Percentiles rank a stretch among this genome's conserved stretches.
Evolutionary conservation across 2,888 invertebrate species (phyloP).

Genomic region (Caenorhabditis auriculariae): DNA sequence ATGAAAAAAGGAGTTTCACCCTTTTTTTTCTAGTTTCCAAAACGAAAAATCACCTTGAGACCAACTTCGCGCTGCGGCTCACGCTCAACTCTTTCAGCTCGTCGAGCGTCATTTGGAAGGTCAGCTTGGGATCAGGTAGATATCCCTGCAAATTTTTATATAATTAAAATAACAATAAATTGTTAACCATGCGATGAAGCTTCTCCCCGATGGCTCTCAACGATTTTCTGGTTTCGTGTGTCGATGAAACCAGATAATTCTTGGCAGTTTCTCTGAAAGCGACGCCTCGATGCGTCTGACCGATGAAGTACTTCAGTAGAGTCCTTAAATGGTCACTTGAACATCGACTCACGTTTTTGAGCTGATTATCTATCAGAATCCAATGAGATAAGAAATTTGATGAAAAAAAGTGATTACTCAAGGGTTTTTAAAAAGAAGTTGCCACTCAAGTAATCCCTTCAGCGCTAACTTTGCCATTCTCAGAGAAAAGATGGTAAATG

Average conservation of each 20-base stretch:
- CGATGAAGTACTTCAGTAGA: slow-evolving; percentile 61
- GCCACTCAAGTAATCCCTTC: too few relatives aligned
- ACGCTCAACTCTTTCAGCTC: slow-evolving; percentile 62
- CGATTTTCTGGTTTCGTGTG: slow-evolving; percentile 22
- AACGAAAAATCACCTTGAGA: slow-evolving; percentile 21
- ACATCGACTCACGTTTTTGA: too few relatives aligned
- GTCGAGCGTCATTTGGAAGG: slow-evolving; percentile 64
- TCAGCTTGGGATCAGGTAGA: slow-evolving; percentile 64
- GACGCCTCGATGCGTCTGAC: slow-evolving; percentile 64
- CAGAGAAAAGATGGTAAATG: too few relatives aligned
- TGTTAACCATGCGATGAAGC: slow-evolving; percentile 25
- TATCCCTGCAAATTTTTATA: slow-evolving; percentile 55
- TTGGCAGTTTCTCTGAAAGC: slow-evolving; percentile 64
- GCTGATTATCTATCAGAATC: too few relatives aligned
- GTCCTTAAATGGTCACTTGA: slow-evolving; percentile 1
- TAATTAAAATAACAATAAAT: not conserved
- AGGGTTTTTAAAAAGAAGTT: too few relatives aligned
- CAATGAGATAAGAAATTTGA: too few relatives aligned
- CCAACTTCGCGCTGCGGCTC: slow-evolving; percentile 30
- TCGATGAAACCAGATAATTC: slow-evolving; percentile 38
- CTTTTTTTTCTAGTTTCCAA: not conserved
- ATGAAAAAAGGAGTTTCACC: slow-evolving; percentile 6
- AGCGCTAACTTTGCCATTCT: too few relatives aligned
- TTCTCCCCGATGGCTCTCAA: slow-evolving; percentile 30
- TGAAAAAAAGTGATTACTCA: too few relatives aligned